A percentile compares a stretch with the other conserved stretches of the same genome.
Conservation (phyloP, 2,113 vertebrate genomes). For the Melanerpes aurifrons region DNA sequence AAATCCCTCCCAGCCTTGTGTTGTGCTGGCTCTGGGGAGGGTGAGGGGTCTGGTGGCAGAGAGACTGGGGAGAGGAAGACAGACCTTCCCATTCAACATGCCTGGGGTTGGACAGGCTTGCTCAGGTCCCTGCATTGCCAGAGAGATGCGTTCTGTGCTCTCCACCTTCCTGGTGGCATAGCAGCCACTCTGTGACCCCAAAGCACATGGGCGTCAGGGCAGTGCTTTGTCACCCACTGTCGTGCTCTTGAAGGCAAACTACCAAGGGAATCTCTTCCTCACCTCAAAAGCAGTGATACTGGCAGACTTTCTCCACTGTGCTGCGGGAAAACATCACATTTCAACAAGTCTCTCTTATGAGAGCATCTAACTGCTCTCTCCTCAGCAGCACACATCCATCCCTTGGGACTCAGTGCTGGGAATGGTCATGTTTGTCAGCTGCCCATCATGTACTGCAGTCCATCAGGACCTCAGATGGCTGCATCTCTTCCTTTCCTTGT, state of each 20-base stretch:
- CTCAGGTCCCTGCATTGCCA: rapidly evolving
- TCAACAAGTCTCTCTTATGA: rapidly evolving
- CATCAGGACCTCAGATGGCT: background rate
- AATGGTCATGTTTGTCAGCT: background rate
- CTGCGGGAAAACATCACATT: rapidly evolving
- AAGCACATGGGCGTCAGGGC: rapidly evolving
- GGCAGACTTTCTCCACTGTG: background rate
- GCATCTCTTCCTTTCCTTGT: rapidly evolving
- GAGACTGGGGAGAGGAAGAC: background rate
- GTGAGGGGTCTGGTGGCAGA: background rate
- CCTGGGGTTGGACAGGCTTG: background rate
- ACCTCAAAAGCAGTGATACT: background rate
- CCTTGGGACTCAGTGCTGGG: background rate
- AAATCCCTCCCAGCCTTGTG: background rate
- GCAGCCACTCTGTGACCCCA: background rate
- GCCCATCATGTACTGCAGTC: background rate
- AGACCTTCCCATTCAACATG: rapidly evolving
- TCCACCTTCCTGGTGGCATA: background rate
- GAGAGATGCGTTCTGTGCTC: background rate
- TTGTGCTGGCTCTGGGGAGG: background rate
- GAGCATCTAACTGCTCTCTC: background rate
- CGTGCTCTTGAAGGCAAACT: background rate
- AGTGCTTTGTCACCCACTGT: background rate
- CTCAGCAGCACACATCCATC: background rate
- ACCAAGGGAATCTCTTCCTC: background rate